These are phyloP conservation scores for Dendropsophus ebraccatus DNA, from an alignment of 2,113 vertebrate genomes.

Conservation along the genomic window DNA sequence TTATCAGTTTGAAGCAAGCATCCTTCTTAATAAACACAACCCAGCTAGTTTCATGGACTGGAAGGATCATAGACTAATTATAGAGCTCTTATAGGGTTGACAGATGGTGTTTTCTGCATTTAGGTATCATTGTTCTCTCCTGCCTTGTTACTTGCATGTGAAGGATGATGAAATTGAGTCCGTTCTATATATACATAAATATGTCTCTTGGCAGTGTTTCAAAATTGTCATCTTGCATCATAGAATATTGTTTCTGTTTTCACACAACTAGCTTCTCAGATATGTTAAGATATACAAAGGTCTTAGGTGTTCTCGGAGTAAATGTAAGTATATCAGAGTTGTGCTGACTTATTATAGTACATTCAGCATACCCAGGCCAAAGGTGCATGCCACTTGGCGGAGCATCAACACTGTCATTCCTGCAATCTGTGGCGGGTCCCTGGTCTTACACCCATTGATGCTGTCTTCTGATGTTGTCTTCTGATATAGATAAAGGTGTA, in stretches of 20 bases:
- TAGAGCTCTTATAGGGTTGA: slow-evolving; percentile 14
- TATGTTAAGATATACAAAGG: neutral
- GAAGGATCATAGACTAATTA: slow-evolving; percentile 38
- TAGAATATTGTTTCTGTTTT: neutral
- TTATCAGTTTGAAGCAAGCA: slow-evolving; percentile 18
- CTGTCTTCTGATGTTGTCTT: no score
- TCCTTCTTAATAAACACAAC: neutral
- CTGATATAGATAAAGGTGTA: no score
- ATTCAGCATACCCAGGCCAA: no score
- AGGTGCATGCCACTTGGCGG: no score
- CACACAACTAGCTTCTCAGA: neutral
- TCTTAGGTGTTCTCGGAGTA: no score
- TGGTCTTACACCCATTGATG: no score
- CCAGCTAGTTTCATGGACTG: slow-evolving; percentile 19
- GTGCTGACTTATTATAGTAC: no score
- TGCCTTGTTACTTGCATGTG: slow-evolving; percentile 15
- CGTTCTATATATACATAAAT: slow-evolving; percentile 9
- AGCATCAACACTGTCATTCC: no score
- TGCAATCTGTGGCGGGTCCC: no score
- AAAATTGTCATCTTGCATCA: slow-evolving; percentile 38
- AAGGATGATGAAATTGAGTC: slow-evolving; percentile 29
- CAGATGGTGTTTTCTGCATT: slow-evolving; percentile 46
- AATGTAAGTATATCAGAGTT: no score
- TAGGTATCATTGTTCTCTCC: slow-evolving; percentile 30
- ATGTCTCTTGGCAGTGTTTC: neutral